Evolutionary conservation across 2,113 vertebrate genomes (phyloP).

Genomic region (Nothoprocta perdicaria): DNA sequence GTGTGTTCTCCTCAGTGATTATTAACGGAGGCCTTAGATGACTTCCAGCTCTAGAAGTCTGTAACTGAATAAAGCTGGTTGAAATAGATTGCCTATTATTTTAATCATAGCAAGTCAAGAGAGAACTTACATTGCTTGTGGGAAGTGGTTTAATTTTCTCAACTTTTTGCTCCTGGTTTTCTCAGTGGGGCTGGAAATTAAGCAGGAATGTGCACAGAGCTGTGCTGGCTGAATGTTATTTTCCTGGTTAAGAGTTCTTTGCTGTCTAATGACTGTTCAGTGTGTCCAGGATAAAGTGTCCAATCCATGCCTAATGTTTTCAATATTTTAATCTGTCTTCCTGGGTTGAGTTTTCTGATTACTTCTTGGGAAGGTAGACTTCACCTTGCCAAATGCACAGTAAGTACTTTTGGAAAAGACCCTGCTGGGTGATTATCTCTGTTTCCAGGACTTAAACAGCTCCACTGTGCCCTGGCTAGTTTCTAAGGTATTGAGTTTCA

Average conservation of each 20-base stretch:
- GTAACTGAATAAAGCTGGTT: neutral
- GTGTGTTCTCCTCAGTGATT: neutral
- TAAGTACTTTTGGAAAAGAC: constrained; percentile 2
- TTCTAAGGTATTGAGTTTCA: neutral
- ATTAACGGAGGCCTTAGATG: neutral
- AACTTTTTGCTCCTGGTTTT: neutral
- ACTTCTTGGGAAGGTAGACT: neutral
- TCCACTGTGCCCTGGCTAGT: neutral
- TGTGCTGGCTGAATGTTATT: neutral
- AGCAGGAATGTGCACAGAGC: neutral
- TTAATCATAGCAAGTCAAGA: neutral
- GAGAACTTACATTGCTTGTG: neutral
- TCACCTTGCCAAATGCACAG: neutral
- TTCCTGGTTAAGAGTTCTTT: constrained; percentile 1
- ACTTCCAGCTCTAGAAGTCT: neutral
- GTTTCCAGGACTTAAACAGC: constrained; percentile 1
- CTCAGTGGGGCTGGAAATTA: neutral
- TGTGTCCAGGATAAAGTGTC: neutral
- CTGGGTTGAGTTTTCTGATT: neutral
- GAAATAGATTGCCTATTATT: neutral
- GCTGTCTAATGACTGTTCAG: neutral
- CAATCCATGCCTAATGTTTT: neutral
- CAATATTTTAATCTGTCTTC: neutral
- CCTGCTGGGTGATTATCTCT: neutral
- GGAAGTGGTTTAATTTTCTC: neutral